Percentiles rank a stretch among this genome's conserved stretches.
These are phyloP conservation scores for Laterallus jamaicensis DNA, from an alignment of 2,113 vertebrate genomes.

Conservation along the genomic window DNA sequence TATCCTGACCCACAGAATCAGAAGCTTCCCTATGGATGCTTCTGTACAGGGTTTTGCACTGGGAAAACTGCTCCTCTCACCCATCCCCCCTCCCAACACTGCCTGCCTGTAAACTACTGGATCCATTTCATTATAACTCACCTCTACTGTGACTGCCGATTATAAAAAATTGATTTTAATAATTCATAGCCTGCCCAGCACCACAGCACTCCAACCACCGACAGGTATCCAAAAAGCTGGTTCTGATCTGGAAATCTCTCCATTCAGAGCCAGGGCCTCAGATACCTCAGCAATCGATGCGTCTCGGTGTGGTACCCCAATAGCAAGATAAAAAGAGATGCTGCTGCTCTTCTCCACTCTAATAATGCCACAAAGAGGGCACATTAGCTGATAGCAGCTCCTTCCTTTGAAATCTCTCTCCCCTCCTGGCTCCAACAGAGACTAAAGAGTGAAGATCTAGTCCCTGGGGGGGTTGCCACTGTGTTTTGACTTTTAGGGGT, in stretches of 20 bases:
- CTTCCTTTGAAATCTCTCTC: not conserved
- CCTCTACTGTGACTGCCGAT: not conserved
- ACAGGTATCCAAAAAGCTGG: not conserved
- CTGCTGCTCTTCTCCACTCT: not conserved
- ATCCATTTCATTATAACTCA: not conserved
- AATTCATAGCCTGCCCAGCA: not conserved
- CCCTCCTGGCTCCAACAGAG: not conserved
- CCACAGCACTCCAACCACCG: not conserved
- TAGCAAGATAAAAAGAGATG: slow-evolving; percentile 6
- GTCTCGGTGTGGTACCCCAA: not conserved
- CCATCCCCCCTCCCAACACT: no score
- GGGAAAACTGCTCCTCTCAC: not conserved
- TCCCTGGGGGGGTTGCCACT: not conserved
- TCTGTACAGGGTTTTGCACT: not conserved
- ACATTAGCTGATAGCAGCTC: not conserved
- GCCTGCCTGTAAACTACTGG: not conserved
- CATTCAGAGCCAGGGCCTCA: not conserved
- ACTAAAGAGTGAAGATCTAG: not conserved
- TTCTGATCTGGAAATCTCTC: not conserved
- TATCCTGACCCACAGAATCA: not conserved
- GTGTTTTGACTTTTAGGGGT: not conserved
- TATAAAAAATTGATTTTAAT: not conserved
- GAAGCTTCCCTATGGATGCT: not conserved
- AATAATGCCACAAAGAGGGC: not conserved
- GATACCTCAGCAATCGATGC: not conserved